A percentile compares a stretch with the other conserved stretches of the same genome.
phyloP scores from a whole-genome alignment of 2,888 invertebrate genomes.

The Caprella mutica region DNA sequence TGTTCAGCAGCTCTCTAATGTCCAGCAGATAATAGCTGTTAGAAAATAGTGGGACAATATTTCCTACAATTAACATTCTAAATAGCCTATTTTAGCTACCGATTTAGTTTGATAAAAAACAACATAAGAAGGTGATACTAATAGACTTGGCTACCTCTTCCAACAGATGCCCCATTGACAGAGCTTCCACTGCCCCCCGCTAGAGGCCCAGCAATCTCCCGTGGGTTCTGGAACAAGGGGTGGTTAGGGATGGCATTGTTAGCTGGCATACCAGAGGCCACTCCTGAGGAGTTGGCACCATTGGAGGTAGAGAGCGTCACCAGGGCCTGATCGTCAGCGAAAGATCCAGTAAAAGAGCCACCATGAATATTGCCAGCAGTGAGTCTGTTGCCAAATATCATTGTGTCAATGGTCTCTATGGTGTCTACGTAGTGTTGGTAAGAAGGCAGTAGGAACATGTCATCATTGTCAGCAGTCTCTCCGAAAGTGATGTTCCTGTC shows the following conservation, averaged over 20 bases:
- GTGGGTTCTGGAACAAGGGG: slow-evolving; percentile 33
- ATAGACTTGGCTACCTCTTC: no score
- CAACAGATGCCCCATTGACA: slow-evolving; percentile 23
- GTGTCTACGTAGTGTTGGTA: slow-evolving; percentile 34
- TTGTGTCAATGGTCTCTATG: slow-evolving; percentile 32
- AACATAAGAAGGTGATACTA: no score
- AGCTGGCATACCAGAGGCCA: not conserved
- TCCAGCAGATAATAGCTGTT: no score
- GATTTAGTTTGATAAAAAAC: no score
- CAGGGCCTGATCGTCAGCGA: slow-evolving; percentile 29
- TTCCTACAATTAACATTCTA: no score
- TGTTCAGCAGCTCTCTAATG: no score
- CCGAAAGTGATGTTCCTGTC: slow-evolving; percentile 40
- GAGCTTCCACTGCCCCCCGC: slow-evolving; percentile 17
- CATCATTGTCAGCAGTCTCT: slow-evolving; percentile 50
- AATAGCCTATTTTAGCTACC: no score
- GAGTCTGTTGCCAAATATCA: slow-evolving; percentile 30
- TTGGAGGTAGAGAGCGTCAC: slow-evolving; percentile 25
- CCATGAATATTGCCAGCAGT: slow-evolving; percentile 9
- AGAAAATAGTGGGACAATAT: no score
- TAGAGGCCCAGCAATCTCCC: slow-evolving; percentile 22
- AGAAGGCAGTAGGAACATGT: slow-evolving; percentile 48
- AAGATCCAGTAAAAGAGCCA: no score
- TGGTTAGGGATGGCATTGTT: slow-evolving; percentile 26
- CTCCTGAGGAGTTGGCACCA: not conserved